These are phyloP conservation scores for Thera obeliscata DNA, from an alignment of 2,888 invertebrate genomes.

Conservation along the genomic window DNA sequence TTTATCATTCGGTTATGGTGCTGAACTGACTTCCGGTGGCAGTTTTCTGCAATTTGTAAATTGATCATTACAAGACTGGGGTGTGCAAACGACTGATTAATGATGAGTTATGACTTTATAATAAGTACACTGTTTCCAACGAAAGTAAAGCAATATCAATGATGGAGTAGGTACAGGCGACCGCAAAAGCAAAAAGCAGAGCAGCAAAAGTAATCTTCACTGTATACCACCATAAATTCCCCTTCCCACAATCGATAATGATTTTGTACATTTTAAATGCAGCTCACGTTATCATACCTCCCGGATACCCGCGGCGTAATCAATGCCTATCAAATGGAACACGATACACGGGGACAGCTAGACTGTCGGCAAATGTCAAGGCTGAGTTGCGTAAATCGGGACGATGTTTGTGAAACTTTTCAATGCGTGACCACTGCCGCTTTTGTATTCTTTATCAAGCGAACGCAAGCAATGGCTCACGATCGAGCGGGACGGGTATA, in stretches of 20 bases:
- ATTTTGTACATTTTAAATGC: neutral
- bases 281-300: slow-evolving; percentile 1
- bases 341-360: slow-evolving; percentile 24
- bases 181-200: no score
- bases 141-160: neutral
- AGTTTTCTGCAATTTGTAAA: slow-evolving; percentile 5
- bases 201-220: no score
- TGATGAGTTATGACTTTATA: neutral
- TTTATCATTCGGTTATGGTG: slow-evolving; percentile 19
- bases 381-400: slow-evolving; percentile 26
- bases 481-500: neutral
- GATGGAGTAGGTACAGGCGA: no score
- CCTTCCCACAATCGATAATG: no score
- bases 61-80: slow-evolving; percentile 10
- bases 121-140: neutral
- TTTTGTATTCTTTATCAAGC: neutral
- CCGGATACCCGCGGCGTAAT: slow-evolving; percentile 11
- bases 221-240: no score
- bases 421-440: neutral
- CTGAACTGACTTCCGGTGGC: slow-evolving; percentile 9
- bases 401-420: slow-evolving; percentile 10
- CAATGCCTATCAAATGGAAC: slow-evolving; percentile 30
- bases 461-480: neutral
- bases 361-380: slow-evolving; percentile 37
- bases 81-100: neutral